Conservation (phyloP, 1,140 invertebrate species). For the Aphis craccivora region DNA sequence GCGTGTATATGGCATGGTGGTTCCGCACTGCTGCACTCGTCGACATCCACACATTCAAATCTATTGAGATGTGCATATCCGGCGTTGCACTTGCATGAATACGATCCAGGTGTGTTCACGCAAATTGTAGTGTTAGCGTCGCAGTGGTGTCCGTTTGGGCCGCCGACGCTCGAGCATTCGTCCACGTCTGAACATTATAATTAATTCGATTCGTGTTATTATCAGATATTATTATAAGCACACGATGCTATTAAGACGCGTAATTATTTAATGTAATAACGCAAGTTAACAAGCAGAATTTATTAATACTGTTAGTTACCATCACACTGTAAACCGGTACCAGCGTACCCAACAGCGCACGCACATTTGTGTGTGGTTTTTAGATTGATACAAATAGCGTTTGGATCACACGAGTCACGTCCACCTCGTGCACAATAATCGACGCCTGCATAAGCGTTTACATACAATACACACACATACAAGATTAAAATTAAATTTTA, state of each 20-base stretch:
- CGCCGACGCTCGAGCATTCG: constrained; percentile 79
- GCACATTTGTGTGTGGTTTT: constrained; percentile 84
- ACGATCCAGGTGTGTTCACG: constrained; percentile 80
- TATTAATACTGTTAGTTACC: constrained; percentile 66
- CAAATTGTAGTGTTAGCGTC: constrained; percentile 77
- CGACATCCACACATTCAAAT: constrained; percentile 81
- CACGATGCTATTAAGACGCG: background rate
- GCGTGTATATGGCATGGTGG: constrained; percentile 77
- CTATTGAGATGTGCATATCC: constrained; percentile 79
- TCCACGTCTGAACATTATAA: constrained; percentile 73
- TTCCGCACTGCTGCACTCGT: constrained; percentile 71
- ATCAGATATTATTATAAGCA: background rate
- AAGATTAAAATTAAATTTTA: constrained; percentile 32
- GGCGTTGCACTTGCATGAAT: constrained; percentile 82
- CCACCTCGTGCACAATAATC: constrained; percentile 85
- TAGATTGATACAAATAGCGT: constrained; percentile 85
- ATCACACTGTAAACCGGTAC: constrained; percentile 79
- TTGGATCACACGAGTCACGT: constrained; percentile 77
- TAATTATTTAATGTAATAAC: constrained; percentile 29
- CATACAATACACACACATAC: constrained; percentile 57
- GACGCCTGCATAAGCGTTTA: constrained; percentile 70
- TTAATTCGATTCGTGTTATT: background rate
- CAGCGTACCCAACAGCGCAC: constrained; percentile 82
- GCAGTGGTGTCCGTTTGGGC: constrained; percentile 80
- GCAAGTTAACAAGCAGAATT: background rate